phyloP scores from a whole-genome alignment of 1,140 invertebrate species.

The Achroia grisella region DNA sequence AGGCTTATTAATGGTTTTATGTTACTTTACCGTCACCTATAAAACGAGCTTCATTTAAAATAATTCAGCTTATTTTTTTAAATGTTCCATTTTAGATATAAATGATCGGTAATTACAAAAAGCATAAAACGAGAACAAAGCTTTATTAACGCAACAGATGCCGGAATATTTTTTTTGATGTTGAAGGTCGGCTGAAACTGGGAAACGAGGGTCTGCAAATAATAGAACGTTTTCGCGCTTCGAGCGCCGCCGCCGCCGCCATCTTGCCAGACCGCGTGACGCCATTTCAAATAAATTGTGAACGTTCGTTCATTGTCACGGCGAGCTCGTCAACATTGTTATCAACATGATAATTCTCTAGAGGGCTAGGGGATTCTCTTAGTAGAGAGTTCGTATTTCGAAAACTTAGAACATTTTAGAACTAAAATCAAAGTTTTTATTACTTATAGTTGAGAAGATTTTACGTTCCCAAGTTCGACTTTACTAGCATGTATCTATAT shows the following conservation, averaged over 20 bases:
- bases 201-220: slow-evolving; percentile 27
- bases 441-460: no score
- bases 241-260: slow-evolving; percentile 25
- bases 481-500: no score
- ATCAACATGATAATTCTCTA: no score
- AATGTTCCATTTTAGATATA: not conserved
- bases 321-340: slow-evolving; percentile 29
- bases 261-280: slow-evolving; percentile 68
- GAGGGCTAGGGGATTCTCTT: no score
- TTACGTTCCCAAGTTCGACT: no score
- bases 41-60: slow-evolving; percentile 19
- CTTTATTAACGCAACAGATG: slow-evolving; percentile 1
- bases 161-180: slow-evolving; percentile 5
- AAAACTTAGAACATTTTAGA: no score
- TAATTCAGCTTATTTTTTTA: slow-evolving; percentile 6
- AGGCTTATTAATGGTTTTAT: slow-evolving; percentile 72
- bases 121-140: slow-evolving; percentile 2
- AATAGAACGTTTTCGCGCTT: slow-evolving; percentile 31
- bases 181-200: slow-evolving; percentile 16
- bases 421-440: no score
- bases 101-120: slow-evolving; percentile 2
- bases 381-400: no score
- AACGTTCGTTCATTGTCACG: slow-evolving; percentile 25
- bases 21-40: slow-evolving; percentile 47
- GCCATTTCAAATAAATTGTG: slow-evolving; percentile 61